Conservation (phyloP, 2,888 invertebrate genomes). For the Crematogaster levior region DNA sequence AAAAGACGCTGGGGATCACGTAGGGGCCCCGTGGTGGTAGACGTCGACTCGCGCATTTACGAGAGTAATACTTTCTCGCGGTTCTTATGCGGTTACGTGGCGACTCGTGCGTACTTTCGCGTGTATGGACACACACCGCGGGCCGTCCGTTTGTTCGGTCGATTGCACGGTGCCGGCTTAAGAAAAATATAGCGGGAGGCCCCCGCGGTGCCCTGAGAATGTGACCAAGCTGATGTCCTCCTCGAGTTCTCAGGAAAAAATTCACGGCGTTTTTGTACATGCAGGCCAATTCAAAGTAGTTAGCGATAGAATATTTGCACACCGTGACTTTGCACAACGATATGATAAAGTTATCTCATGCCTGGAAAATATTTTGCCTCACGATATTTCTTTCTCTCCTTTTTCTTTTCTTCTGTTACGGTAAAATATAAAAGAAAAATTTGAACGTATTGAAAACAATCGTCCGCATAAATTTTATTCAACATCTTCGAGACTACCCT, state of each 20-base stretch:
- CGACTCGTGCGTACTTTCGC: constrained; percentile 9
- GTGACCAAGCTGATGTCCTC: constrained; percentile 55
- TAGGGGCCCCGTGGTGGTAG: constrained; percentile 40
- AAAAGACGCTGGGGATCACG: constrained; percentile 59
- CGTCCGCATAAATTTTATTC: background rate
- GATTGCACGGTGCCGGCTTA: constrained; percentile 62
- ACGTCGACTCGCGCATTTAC: constrained; percentile 58
- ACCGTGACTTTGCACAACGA: background rate
- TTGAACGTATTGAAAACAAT: background rate
- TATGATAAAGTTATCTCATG: background rate
- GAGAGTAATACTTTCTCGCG: constrained; percentile 58
- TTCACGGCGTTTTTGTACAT: constrained; percentile 11
- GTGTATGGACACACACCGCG: constrained; percentile 43
- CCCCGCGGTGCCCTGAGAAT: constrained; percentile 74
- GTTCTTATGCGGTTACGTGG: constrained; percentile 4
- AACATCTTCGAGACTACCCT: background rate
- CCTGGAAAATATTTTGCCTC: background rate
- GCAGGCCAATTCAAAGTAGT: constrained; percentile 10
- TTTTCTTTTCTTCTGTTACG: background rate
- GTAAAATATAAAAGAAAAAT: background rate
- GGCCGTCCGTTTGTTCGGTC: constrained; percentile 67
- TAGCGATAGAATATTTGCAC: constrained; percentile 13
- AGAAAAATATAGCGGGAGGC: constrained; percentile 84
- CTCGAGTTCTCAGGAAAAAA: constrained; percentile 46
- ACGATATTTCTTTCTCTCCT: background rate